phyloP scores from a whole-genome alignment of 2,797 vertebrate species.

The Protonibea diacanthus region DNA sequence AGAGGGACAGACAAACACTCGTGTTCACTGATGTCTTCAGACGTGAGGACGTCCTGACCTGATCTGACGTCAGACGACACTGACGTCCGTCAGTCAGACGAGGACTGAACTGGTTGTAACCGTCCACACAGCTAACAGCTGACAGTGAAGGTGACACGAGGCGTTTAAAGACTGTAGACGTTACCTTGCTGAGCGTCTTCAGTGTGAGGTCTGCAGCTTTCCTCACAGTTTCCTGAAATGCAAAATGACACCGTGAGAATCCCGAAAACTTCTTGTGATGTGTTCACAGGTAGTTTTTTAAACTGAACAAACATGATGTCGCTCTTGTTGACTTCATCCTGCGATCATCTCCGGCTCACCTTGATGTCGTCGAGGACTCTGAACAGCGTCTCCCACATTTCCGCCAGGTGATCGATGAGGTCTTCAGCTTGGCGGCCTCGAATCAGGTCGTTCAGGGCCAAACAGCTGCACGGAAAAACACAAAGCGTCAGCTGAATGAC shows the following conservation, averaged over 20 bases:
- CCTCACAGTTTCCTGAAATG: slow-evolving; percentile 93
- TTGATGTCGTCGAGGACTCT: slow-evolving; percentile 99
- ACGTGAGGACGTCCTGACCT: no score
- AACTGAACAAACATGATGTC: neutral
- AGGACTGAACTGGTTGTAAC: no score
- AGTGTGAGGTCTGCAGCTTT: slow-evolving; percentile 96
- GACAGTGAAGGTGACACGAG: no score
- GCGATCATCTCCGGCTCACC: slow-evolving; percentile 80
- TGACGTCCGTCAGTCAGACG: no score
- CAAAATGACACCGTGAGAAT: slow-evolving; percentile 19
- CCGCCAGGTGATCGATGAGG: slow-evolving; percentile 92
- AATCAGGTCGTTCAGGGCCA: slow-evolving; percentile 95
- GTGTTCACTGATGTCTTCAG: no score
- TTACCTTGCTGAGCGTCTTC: slow-evolving; percentile 98
- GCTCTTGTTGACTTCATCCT: neutral
- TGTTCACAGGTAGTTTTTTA: neutral
- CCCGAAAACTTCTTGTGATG: neutral
- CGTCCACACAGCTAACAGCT: no score
- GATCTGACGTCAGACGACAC: no score
- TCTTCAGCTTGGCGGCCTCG: slow-evolving; percentile 94
- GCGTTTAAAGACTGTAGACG: no score
- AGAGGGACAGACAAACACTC: slow-evolving; percentile 10
- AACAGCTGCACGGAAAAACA: slow-evolving; percentile 87
- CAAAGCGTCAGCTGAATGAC: neutral
- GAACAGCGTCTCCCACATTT: slow-evolving; percentile 98